Base-by-base conservation (phyloP, 2,797 vertebrate genomes). In the Tadarida brasiliensis region DNA sequence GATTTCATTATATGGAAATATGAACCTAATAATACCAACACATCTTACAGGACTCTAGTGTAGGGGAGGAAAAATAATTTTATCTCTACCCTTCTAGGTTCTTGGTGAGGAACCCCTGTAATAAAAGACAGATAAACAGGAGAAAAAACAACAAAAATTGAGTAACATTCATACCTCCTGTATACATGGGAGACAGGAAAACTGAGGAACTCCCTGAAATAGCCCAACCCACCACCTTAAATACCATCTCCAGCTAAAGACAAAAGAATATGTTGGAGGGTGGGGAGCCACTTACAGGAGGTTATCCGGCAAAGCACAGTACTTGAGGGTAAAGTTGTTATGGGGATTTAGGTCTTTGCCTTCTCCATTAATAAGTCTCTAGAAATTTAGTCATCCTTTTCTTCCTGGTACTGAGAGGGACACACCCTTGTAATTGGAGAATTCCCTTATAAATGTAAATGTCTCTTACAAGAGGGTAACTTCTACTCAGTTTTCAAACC, bases 1-100 rank as follows among this genome's bases (percentile, higher is more conserved):
- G 63, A 78, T 77, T 89, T 89, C 91, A 70, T 68, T 76, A 80
- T 71, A n/a, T 85, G 39, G 26, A 91, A 85, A 94, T 22, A 47
- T 12, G 11, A 91, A 83, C 16, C 44, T 22, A 57, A 26, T 80
- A 47, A 89, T 70, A 80, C 20, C 47, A 57, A 65, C 47, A 44
- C 28, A 71, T 57, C 30, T 80, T 87, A 88, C 4, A 90, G 47
- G 33, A 87, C 26, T 56, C 51, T 47, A 61, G n/a, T 15, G 22
- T 54, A 65, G 22, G 28, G 19, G 24, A 82, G 57, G 30, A 74
- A 94, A 78, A 67, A 28, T 54, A 35, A 47, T 24, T 74, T 63
- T 74, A 4, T 12, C 63, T 77, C 54, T 61, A 20, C n/a, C 20
- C 20, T 90, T 70, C 51, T 61, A 51, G 44, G n/a, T 85, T 70